Percentiles rank a stretch among this genome's conserved stretches.
phyloP scores from a whole-genome alignment of 2,888 invertebrate species.

The Theristus sp. region DNA sequence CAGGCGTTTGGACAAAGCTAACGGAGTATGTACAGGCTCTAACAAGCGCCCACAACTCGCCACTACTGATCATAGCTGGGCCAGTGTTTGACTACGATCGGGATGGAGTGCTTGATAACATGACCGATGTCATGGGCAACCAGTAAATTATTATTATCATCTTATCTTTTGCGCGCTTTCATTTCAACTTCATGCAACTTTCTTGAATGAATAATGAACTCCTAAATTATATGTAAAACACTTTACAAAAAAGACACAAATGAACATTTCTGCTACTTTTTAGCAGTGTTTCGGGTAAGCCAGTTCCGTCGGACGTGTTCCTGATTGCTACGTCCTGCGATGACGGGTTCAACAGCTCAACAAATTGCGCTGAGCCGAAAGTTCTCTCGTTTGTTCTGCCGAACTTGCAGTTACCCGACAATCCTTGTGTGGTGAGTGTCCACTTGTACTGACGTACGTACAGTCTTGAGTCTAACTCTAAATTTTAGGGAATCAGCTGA shows the following conservation, averaged over 20 bases:
- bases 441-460: neutral
- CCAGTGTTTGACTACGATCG: neutral
- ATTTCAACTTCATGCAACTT: neutral
- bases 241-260: too few species aligned
- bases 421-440: neutral
- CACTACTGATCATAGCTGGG: neutral
- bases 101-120: neutral
- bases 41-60: neutral
- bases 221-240: too few species aligned
- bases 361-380: neutral
- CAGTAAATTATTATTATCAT: neutral
- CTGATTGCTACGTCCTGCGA: neutral
- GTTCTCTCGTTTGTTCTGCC: neutral
- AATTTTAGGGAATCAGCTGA: too few species aligned
- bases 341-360: neutral
- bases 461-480: too few species aligned
- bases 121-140: neutral
- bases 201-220: neutral
- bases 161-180: neutral
- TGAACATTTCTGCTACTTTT: too few species aligned
- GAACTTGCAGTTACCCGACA: neutral
- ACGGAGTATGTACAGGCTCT: too few species aligned
- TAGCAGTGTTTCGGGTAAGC: neutral
- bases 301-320: neutral
- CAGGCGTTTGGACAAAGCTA: too few species aligned